Conservation (phyloP, 2,113 vertebrate genomes). For the Trinectes maculatus region DNA sequence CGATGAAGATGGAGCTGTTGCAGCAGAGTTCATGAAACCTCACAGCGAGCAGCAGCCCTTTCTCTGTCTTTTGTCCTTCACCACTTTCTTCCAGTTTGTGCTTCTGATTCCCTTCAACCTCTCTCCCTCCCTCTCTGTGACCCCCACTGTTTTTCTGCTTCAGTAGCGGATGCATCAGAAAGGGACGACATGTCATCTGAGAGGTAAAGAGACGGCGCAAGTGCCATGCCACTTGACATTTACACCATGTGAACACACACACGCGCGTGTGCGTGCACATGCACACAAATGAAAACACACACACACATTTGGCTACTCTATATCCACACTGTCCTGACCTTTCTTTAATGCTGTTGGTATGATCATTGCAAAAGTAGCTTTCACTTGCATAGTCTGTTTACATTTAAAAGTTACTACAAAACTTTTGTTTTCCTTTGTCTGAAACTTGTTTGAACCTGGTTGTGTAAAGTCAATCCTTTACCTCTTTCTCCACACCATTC, state of each 20-base stretch:
- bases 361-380: no score
- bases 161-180: slow-evolving; percentile 43
- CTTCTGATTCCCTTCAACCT: slow-evolving; percentile 11
- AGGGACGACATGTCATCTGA: slow-evolving; percentile 60
- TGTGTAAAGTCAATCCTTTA: slow-evolving; percentile 6
- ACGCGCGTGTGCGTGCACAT: neutral
- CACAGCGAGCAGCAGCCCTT: slow-evolving; percentile 14
- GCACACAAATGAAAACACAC: no score
- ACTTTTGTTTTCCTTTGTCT: slow-evolving; percentile 12
- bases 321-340: no score
- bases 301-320: no score
- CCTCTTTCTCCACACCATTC: slow-evolving; percentile 47
- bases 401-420: no score
- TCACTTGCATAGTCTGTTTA: no score
- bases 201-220: slow-evolving; percentile 54
- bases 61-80: slow-evolving; percentile 5
- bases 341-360: no score
- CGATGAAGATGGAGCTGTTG: slow-evolving; percentile 17
- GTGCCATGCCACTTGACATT: slow-evolving; percentile 76
- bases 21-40: slow-evolving; percentile 2
- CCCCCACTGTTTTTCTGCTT: slow-evolving; percentile 66
- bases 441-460: neutral
- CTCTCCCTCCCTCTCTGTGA: slow-evolving; percentile 24
- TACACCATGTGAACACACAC: slow-evolving; percentile 58
- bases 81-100: slow-evolving; percentile 18